Evolutionary conservation across 2,113 vertebrate genomes (phyloP), one percentile per base, ranked within the genome.

Genomic region (Phocoena phocoena): DNA sequence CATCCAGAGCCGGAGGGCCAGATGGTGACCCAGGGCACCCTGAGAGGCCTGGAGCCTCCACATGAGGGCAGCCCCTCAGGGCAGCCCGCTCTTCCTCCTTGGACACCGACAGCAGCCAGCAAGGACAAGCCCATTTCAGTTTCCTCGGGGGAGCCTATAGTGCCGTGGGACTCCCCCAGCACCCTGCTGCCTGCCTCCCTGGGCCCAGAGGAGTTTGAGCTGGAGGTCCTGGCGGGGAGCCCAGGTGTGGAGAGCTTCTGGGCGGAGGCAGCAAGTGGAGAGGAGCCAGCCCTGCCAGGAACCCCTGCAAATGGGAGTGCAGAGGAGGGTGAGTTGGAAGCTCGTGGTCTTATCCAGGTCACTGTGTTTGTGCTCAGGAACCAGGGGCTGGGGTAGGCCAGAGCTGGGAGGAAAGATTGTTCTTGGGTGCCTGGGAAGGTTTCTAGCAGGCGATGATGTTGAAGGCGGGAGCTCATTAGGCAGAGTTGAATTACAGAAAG

Each of bases 241-340:
- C 86, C 92, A 38, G 80, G 28, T 65, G 5, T 93, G 70, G 68
- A 95, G 67, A 21, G 74, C 65, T 71, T 93, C 82, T 96, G 67
- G 85, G 79, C 97, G 31, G 1, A 97, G 55, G 83, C 74, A 31
- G 76, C 83, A 1, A 98, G 50, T 1, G 94, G 98, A 23, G 89
- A 80, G 0, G 96, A 98, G 47, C 96, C 91, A 1, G 74, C 60
- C 21, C 77, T 76, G 44, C 97, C 10, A n/a, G 92, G 93, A 50
- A 96, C 77, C 31, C 95, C 53, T 2, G 47, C 84, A n/a, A 91
- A 92, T 26, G 82, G 3, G 81, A 98, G 88, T 36, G 5, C 0
- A 20, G 96, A 97, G 1, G 97, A 96, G 0, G 98, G 98, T 98
- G 95, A 98, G 98, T 73, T 4, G 3, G 3, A 26, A 33, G 1